Base-by-base conservation (phyloP, 1,140 invertebrate genomes). In the Diachasmimorpha longicaudata region DNA sequence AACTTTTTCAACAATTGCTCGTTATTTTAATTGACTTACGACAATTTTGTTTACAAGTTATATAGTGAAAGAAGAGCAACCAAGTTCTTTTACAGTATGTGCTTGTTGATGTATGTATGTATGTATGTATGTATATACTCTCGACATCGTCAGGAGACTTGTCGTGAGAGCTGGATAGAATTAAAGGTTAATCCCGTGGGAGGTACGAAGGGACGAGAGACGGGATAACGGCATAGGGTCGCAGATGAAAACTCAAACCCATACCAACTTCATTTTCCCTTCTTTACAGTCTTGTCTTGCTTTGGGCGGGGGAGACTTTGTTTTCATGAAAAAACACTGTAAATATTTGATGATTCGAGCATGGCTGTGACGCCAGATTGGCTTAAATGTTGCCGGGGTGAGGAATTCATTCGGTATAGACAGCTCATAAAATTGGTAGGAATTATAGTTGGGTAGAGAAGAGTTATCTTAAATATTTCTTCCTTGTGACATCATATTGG, bases 171-270 rank as follows among this genome's bases (percentile, higher is more conserved):
- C 8, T 75, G 83, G 85, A 89, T 89, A 87, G 85, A 89, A 89
- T 89, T 89, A 88, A 89, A 89, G 87, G 85, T 89, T 88, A 88
- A 88, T 88, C 86, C 86, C 81, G 78, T 80, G 80, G 82, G 84
- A 80, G 66, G 31, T 39, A 42, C 83, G 81, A 13, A 73, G 55
- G 75, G 48, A n/a, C n/a, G 21, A 36, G 37, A 39, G 10, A 42
- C 63, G 19, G 46, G 14, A 55, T 70, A 52, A 48, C 39, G 9
- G 25, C 10, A n/a, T 37, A 58, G 75, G 66, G 69, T 71, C 58
- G 68, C 44, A 55, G 58, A 68, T 37, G 44, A 71, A 25, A 48
- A 70, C 73, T 79, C 77, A 76, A 74, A 44, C 74, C 73, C 66
- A 77, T 78, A 72, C 73, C 71, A 78, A 77, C 77, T 70, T 77